phyloP scores from a whole-genome alignment of 2,888 invertebrate species.

The Glaucopsyche alexis region DNA sequence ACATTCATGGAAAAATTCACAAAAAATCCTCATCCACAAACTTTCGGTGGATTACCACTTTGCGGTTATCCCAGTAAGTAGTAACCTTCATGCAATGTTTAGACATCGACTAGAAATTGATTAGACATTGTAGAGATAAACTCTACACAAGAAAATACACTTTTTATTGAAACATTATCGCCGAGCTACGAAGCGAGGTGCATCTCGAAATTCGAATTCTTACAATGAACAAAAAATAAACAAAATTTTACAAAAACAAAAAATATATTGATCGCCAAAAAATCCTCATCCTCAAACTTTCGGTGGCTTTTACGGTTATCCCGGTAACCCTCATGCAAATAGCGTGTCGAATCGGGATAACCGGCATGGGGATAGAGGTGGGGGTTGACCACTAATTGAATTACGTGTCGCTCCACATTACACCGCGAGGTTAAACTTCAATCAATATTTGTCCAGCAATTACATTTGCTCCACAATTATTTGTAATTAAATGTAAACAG shows the following conservation, averaged over 20 bases:
- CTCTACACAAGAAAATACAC: no score
- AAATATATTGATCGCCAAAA: neutral
- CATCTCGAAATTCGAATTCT: no score
- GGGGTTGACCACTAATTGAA: conserved; percentile 60
- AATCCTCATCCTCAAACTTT: neutral
- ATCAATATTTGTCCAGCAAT: conserved; percentile 25
- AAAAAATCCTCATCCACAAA: no score
- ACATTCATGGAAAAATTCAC: no score
- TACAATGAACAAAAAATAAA: neutral
- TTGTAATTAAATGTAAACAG: conserved; percentile 17
- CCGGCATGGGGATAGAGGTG: conserved; percentile 46
- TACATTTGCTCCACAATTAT: neutral
- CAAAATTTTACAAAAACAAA: neutral
- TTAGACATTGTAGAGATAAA: no score
- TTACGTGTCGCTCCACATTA: conserved; percentile 54
- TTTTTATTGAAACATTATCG: no score
- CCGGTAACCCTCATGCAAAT: conserved; percentile 51
- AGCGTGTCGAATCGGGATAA: conserved; percentile 54
- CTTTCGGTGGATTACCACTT: no score
- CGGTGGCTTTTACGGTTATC: neutral
- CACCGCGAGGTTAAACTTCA: conserved; percentile 4
- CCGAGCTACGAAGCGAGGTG: no score
- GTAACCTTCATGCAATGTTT: no score
- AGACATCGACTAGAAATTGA: no score
- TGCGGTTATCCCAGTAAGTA: no score